Base-by-base conservation (phyloP, 2,888 invertebrate species). In the Smittia sp. region DNA sequence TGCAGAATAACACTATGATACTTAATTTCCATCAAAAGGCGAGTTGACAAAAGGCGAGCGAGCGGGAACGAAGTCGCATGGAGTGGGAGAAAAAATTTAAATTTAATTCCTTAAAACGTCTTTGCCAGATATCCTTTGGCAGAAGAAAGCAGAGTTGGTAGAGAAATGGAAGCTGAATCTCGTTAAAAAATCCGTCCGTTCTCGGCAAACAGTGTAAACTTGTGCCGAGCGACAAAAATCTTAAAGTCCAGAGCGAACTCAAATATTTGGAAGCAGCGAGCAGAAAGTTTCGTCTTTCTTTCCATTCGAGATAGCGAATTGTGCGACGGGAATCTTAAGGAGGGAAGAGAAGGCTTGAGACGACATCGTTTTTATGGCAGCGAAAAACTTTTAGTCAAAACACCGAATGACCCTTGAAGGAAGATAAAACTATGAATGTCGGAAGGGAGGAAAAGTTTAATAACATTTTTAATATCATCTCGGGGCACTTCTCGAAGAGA, bases 51-150 rank as follows among this genome's bases (percentile, higher is more conserved):
- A 58, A 58, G 58, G 13, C 18, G 22, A 4, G 22, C 6, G 58
- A 46, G n/a, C 6, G 18, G 18, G 18, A 7, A 22, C 20, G 58
- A 22, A 20, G 58, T 18, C 20, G 6, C 7, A 18, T 22, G 9
- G 58, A 58, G n/a, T 58, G 22, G n/a, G 15, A 58, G 58, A 63
- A 63, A 63, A 63, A 63, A 27, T 63, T 63, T 27, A 63, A 63
- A 63, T 66, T 66, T 66, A 39, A 66, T 39, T 38, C 20, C 39
- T 20, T 66, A 20, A 66, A 39, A 66, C 38, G 66, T 66, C 66
- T 66, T 66, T 66, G 38, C 38, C 66, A 66, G 66, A 66, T 66
- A 39, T 66, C 66, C 39, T 66, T 39, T 39, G 32, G 66, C 38
- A 24, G 20, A 27, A 27, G 25, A 7, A 32, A 65, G 22, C 63